Percentiles rank a stretch among this genome's conserved stretches.
phyloP scores from a whole-genome alignment of 2,888 invertebrate species.

The Hofmannophila pseudospretella region DNA sequence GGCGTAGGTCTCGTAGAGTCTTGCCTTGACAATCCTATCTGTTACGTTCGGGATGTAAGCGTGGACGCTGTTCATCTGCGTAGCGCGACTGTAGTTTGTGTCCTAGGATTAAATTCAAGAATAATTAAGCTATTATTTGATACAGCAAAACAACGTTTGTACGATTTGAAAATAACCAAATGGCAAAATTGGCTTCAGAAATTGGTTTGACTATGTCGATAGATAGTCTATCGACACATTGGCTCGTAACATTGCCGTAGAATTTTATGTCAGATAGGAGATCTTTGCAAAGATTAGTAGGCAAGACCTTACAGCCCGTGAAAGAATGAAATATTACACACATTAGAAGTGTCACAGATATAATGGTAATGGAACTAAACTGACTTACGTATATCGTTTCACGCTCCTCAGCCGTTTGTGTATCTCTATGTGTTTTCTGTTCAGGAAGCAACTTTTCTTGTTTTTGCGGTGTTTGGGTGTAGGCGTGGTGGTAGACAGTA shows the following conservation, averaged over 20 bases:
- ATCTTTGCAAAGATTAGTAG: too few relatives aligned
- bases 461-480: constrained; percentile 86
- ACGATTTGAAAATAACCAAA: too few relatives aligned
- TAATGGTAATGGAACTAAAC: background rate
- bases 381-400: constrained; percentile 65
- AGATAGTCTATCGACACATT: too few relatives aligned
- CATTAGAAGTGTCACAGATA: too few relatives aligned
- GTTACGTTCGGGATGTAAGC: constrained; percentile 79
- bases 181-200: too few relatives aligned
- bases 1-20: constrained; percentile 82
- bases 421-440: constrained; percentile 77
- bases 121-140: too few relatives aligned
- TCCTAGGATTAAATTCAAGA: constrained; percentile 64
- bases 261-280: too few relatives aligned
- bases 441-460: constrained; percentile 70
- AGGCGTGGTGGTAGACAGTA: constrained; percentile 87
- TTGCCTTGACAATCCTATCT: constrained; percentile 79
- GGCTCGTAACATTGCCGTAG: too few relatives aligned
- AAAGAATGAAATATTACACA: too few relatives aligned
- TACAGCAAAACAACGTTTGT: too few relatives aligned
- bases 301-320: too few relatives aligned
- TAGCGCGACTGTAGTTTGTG: constrained; percentile 74
- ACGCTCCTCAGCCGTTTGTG: constrained; percentile 80
- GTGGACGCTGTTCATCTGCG: constrained; percentile 79
- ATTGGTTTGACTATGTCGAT: too few relatives aligned